Evolutionary conservation across 1,140 invertebrate genomes (phyloP).

Genomic region (Diploscapter pachys): DNA sequence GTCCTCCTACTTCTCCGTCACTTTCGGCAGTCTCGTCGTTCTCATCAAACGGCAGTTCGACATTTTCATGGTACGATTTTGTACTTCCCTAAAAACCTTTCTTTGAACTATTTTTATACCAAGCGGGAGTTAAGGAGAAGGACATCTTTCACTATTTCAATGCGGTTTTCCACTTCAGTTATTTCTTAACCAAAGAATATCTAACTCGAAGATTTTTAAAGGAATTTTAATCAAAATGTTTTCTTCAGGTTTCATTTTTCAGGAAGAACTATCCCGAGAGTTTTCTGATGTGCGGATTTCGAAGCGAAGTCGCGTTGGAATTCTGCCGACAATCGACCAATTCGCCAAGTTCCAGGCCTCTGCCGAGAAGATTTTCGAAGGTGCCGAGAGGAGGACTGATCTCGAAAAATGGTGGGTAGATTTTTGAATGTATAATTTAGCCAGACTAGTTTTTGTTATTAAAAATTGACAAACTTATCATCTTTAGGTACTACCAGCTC

Average conservation of each 20-base stretch:
- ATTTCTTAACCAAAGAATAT: neutral
- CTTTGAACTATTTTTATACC: conserved; percentile 10
- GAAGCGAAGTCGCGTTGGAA: conserved; percentile 79
- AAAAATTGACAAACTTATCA: neutral
- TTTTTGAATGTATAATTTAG: neutral
- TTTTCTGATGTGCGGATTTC: conserved; percentile 72
- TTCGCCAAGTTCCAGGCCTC: conserved; percentile 14
- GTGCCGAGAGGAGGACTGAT: conserved; percentile 28
- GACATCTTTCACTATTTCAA: conserved; percentile 23
- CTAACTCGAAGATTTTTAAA: too few relatives aligned
- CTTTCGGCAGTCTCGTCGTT: conserved; percentile 79
- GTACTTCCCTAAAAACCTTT: neutral
- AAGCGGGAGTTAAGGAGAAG: neutral
- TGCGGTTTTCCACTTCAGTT: conserved; percentile 7
- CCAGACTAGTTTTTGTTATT: neutral
- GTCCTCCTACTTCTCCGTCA: conserved; percentile 83
- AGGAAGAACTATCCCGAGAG: conserved; percentile 75
- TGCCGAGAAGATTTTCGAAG: conserved; percentile 21
- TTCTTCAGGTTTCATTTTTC: conserved; percentile 38
- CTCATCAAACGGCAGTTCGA: conserved; percentile 93
- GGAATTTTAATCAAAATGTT: neutral
- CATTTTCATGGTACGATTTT: conserved; percentile 72
- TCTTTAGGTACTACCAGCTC: conserved; percentile 74
- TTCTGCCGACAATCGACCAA: conserved; percentile 28
- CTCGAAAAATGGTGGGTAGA: conserved; percentile 25